These are phyloP conservation scores for Labeo calbasu DNA, from an alignment of 2,797 vertebrate species.

Conservation along the genomic window DNA sequence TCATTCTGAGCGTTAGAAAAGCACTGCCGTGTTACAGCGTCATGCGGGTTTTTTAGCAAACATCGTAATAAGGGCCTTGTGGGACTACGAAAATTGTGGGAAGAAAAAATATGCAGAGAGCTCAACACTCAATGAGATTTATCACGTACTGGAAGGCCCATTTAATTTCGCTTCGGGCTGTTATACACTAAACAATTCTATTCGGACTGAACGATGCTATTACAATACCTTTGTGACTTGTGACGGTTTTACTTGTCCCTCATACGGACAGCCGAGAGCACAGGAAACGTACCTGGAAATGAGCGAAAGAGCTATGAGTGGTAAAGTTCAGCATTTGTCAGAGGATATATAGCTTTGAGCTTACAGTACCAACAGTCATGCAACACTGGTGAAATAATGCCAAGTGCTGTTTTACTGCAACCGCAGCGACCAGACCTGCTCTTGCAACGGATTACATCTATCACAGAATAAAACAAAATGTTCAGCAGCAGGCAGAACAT, in stretches of 20 bases:
- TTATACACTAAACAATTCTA: background rate
- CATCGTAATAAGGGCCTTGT: constrained; percentile 56
- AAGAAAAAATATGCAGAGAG: constrained; percentile 41
- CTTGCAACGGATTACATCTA: constrained; percentile 27
- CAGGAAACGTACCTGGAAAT: constrained; percentile 89
- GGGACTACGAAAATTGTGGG: constrained; percentile 46
- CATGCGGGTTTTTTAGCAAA: constrained; percentile 54
- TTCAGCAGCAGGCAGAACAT: constrained; percentile 40
- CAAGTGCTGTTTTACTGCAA: constrained; percentile 32
- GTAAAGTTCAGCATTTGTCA: background rate
- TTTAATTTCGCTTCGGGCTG: background rate
- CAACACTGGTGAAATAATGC: background rate
- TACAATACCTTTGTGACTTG: constrained; percentile 87
- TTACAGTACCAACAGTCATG: background rate
- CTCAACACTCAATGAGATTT: constrained; percentile 31
- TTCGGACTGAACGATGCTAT: background rate
- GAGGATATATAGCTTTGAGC: constrained; percentile 1
- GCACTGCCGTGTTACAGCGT: constrained; percentile 21
- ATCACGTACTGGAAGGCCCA: constrained; percentile 1
- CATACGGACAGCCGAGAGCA: constrained; percentile 89
- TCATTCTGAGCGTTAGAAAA: constrained; percentile 53
- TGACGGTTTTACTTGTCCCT: constrained; percentile 82
- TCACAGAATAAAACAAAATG: constrained; percentile 44
- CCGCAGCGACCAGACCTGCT: background rate
- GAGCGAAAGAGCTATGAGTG: constrained; percentile 15